Conservation (phyloP, 2,797 vertebrate genomes). For the Serranus cabrilla region DNA sequence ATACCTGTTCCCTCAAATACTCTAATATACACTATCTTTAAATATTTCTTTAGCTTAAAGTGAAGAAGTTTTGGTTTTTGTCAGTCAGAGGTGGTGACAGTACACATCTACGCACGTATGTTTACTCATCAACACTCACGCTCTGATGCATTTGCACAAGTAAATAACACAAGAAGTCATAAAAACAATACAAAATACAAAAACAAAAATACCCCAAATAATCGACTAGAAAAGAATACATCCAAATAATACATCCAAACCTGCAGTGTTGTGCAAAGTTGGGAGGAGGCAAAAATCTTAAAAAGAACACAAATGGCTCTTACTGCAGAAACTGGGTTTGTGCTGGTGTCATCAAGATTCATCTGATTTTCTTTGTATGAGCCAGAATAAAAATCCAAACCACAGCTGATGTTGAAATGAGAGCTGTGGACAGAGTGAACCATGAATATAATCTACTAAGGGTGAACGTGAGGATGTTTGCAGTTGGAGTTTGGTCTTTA, state of each 20-base stretch:
- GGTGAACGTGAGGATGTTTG: slow-evolving; percentile 22
- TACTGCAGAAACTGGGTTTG: slow-evolving; percentile 63
- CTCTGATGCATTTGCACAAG: slow-evolving; percentile 70
- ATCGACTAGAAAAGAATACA: slow-evolving; percentile 50
- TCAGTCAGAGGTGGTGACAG: slow-evolving; percentile 68
- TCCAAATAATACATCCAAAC: slow-evolving; percentile 69
- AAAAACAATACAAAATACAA: slow-evolving; percentile 71
- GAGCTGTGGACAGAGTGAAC: slow-evolving; percentile 51
- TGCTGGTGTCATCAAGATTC: slow-evolving; percentile 69
- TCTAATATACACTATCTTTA: slow-evolving; percentile 47
- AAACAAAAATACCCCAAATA: slow-evolving; percentile 38
- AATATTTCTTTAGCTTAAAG: slow-evolving; percentile 42
- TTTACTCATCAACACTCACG: slow-evolving; percentile 60
- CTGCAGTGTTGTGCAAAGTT: slow-evolving; percentile 77
- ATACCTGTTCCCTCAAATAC: slow-evolving; percentile 60
- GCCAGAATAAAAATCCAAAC: slow-evolving; percentile 42
- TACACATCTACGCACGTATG: slow-evolving; percentile 27
- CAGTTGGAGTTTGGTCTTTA: slow-evolving; percentile 54
- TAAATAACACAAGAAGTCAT: slow-evolving; percentile 57
- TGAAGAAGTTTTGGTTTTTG: slow-evolving; percentile 70
- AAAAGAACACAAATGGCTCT: slow-evolving; percentile 47
- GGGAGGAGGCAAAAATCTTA: slow-evolving; percentile 45
- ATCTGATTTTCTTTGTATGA: slow-evolving; percentile 26
- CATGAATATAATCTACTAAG: slow-evolving; percentile 12
- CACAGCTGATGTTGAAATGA: slow-evolving; percentile 30